Percentiles rank a stretch among this genome's conserved stretches.
phyloP scores from a whole-genome alignment of 2,888 invertebrate genomes.

The Panzeria rudis region DNA sequence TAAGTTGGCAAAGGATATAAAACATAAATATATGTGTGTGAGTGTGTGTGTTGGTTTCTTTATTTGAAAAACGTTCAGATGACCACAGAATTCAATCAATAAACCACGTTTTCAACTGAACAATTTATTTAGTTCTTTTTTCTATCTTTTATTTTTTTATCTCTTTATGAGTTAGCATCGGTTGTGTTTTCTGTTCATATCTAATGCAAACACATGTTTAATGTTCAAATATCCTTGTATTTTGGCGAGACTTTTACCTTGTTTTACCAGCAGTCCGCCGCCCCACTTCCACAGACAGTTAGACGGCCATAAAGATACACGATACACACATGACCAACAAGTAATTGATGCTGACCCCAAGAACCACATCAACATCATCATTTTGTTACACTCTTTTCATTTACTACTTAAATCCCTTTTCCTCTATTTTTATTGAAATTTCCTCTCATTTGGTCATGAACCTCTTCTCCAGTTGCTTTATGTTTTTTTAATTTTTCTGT shows the following conservation, averaged over 20 bases:
- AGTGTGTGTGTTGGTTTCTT: background rate
- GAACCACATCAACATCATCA: conserved; percentile 68
- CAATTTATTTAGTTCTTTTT: conserved; percentile 53
- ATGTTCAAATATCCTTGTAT: conserved; percentile 64
- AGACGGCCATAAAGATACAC: conserved; percentile 39
- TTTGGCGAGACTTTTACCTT: conserved; percentile 71
- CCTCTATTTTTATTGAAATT: background rate
- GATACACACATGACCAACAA: conserved; percentile 68
- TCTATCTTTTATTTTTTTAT: conserved; percentile 4
- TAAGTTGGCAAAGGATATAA: conserved; percentile 20
- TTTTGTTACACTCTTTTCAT: conserved; percentile 60
- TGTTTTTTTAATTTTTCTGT: conserved; percentile 19
- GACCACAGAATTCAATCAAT: conserved; percentile 71
- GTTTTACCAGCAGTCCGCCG: conserved; percentile 52
- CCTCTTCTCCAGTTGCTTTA: background rate
- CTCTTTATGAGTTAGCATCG: conserved; percentile 24
- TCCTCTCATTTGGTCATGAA: conserved; percentile 14
- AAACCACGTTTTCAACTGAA: conserved; percentile 68
- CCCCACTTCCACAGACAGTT: conserved; percentile 21
- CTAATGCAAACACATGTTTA: conserved; percentile 67
- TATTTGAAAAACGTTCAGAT: conserved; percentile 42
- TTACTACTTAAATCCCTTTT: conserved; percentile 14
- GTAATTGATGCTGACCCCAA: conserved; percentile 71
- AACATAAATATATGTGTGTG: conserved; percentile 8
- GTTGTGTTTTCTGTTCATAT: conserved; percentile 29